These are phyloP conservation scores for Zoanthus sociatus DNA, from an alignment of 92 coral and sea anemone genomes.

Conservation along the genomic window DNA sequence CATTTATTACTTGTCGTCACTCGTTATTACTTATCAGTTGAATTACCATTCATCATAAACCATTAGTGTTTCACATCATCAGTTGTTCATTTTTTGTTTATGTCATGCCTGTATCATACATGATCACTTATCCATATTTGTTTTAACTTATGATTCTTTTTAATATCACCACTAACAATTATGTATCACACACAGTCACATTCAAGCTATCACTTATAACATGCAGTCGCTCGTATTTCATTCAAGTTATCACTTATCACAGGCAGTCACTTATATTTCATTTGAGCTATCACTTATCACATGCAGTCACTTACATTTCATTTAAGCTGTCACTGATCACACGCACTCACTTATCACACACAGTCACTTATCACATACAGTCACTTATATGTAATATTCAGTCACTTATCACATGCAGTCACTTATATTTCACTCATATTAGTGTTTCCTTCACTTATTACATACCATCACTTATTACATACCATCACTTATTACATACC, in stretches of 20 bases:
- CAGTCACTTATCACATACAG: background rate
- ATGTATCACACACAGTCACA: background rate
- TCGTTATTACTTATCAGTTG: background rate
- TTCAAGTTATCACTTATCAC: background rate
- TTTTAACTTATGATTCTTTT: no score
- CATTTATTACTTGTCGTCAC: slow-evolving; percentile 16
- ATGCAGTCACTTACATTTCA: background rate
- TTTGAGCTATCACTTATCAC: background rate
- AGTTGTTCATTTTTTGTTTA: no score
- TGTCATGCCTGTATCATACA: background rate
- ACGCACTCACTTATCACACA: background rate
- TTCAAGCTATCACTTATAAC: background rate
- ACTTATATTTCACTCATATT: no score
- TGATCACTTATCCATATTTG: background rate
- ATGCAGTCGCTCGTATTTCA: background rate
- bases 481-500: no score
- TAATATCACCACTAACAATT: slow-evolving; percentile 3
- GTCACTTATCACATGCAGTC: no score
- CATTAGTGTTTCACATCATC: background rate
- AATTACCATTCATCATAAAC: background rate
- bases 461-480: no score
- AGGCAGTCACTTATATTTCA: background rate
- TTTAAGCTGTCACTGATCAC: background rate
- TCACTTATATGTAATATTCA: no score
- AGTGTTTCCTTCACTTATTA: no score